These are phyloP conservation scores for Cactoblastis cactorum DNA, from an alignment of 2,888 invertebrate genomes.

Conservation along the genomic window DNA sequence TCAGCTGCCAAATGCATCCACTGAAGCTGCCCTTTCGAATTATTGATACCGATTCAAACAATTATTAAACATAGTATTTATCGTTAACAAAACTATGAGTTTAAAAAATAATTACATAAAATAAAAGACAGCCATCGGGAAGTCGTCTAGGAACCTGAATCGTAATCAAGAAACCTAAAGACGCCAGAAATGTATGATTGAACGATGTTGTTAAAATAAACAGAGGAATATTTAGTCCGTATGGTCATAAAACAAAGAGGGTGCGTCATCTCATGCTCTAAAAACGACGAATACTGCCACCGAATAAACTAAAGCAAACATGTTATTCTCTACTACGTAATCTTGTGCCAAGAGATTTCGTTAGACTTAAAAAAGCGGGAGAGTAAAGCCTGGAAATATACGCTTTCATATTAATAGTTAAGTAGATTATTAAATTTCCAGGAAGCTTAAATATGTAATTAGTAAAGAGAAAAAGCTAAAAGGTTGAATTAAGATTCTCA, in stretches of 20 bases:
- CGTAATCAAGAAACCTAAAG: not conserved
- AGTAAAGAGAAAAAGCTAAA: too few relatives aligned
- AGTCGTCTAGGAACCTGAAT: not conserved
- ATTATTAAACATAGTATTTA: conserved; percentile 28
- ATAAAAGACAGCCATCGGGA: not conserved
- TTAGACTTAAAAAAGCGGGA: not conserved
- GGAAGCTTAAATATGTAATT: too few relatives aligned
- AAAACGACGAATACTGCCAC: not conserved
- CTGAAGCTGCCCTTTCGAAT: conserved; percentile 49
- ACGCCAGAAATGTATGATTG: not conserved
- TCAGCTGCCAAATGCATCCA: conserved; percentile 55
- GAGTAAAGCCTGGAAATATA: not conserved
- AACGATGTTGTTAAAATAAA: not conserved
- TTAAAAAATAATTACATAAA: not conserved
- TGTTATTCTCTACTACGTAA: not conserved
- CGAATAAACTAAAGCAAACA: not conserved
- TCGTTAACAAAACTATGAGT: not conserved
- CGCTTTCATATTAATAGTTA: too few relatives aligned
- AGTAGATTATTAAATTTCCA: not conserved
- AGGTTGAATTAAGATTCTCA: too few relatives aligned
- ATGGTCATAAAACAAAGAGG: not conserved
- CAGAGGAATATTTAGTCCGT: not conserved
- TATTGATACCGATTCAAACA: conserved; percentile 41
- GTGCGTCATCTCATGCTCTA: not conserved
- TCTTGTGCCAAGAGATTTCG: not conserved